These are phyloP conservation scores for Pollenia griseotomentosa DNA, from an alignment of 2,888 invertebrate genomes.

Conservation along the genomic window DNA sequence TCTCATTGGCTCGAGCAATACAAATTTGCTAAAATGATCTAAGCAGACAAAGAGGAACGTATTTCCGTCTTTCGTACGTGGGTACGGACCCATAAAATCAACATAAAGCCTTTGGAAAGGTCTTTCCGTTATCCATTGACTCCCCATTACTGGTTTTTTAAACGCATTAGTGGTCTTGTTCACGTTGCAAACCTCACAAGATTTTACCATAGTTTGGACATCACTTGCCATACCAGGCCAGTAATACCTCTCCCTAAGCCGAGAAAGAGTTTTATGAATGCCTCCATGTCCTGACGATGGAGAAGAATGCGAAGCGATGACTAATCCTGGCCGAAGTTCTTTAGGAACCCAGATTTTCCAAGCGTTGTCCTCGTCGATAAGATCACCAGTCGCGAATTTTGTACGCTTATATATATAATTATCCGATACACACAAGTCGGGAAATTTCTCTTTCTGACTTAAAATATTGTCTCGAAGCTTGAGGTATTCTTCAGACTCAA, in stretches of 20 bases:
- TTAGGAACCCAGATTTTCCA: conserved; percentile 52
- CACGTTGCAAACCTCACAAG: no score
- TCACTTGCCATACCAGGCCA: no score
- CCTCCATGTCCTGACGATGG: no score
- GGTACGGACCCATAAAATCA: conserved; percentile 25
- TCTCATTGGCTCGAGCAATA: conserved; percentile 5
- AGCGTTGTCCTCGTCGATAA: neutral
- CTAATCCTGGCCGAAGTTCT: no score
- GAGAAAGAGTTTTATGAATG: no score
- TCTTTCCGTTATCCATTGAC: neutral
- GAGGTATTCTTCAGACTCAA: conserved; percentile 5
- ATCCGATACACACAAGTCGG: conserved; percentile 24
- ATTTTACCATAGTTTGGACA: no score
- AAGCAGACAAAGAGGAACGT: conserved; percentile 4
- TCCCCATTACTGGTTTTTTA: conserved; percentile 9
- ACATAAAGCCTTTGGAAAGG: neutral
- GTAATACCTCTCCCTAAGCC: no score
- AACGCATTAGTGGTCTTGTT: no score
- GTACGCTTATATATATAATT: conserved; percentile 8
- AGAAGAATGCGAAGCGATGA: no score
- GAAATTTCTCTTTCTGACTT: neutral
- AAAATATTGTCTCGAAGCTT: no score
- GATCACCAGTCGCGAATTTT: neutral
- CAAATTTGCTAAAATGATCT: conserved; percentile 32
- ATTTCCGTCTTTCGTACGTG: neutral